These are phyloP conservation scores for Blennius ocellaris DNA, from an alignment of 2,113 vertebrate genomes.

Conservation along the genomic window DNA sequence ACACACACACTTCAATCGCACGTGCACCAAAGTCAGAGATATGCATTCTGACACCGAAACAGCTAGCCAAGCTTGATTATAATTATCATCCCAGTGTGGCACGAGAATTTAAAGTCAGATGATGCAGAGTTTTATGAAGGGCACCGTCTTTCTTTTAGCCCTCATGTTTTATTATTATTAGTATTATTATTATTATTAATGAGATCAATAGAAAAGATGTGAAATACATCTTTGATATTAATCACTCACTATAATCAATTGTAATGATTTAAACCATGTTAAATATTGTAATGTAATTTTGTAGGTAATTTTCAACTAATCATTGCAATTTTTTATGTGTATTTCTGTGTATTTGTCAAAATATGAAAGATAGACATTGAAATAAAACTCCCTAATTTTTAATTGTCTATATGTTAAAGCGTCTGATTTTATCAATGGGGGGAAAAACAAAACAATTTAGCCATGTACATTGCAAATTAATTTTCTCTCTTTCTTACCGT, in stretches of 20 bases:
- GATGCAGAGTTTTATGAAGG: conserved; percentile 45
- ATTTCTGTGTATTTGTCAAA: background rate
- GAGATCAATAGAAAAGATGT: background rate
- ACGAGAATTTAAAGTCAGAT: conserved; percentile 42
- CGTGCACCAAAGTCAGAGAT: conserved; percentile 42
- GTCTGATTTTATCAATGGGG: conserved; percentile 47
- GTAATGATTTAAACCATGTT: too few relatives aligned
- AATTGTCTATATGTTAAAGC: conserved; percentile 24
- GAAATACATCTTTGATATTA: background rate
- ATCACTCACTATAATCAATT: background rate
- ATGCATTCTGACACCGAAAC: conserved; percentile 45
- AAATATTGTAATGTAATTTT: background rate
- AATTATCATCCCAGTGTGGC: conserved; percentile 57
- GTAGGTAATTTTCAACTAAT: background rate
- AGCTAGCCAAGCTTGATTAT: conserved; percentile 53
- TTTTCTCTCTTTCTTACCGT: conserved; percentile 26
- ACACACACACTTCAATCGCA: background rate
- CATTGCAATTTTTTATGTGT: background rate
- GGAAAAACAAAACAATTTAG: conserved; percentile 41
- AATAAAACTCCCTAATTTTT: background rate
- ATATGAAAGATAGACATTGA: background rate
- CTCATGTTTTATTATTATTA: too few relatives aligned
- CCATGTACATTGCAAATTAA: conserved; percentile 44
- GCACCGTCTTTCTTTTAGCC: conserved; percentile 10
- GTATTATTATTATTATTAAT: conserved; percentile 5